Percentiles rank a stretch among this genome's conserved stretches.
phyloP scores from a whole-genome alignment of 1,140 invertebrate genomes.

The Euura saliciscinereae region DNA sequence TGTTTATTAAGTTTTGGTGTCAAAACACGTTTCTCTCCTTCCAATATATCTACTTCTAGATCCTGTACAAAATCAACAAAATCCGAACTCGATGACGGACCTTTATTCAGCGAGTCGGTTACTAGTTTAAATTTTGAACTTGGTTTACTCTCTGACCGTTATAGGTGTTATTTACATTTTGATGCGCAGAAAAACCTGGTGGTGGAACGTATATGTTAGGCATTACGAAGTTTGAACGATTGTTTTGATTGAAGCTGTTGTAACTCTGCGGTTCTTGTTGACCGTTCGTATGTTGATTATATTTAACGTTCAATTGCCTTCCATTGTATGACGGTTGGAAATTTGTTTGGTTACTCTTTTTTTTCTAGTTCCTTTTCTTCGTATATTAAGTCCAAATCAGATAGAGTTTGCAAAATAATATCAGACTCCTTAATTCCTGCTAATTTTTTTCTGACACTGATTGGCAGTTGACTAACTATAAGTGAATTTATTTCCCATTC shows the following conservation, averaged over 20 bases:
- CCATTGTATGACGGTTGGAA: neutral
- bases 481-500: neutral
- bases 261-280: neutral
- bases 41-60: conserved; percentile 2
- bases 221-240: neutral
- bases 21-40: neutral
- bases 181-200: neutral
- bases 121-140: neutral
- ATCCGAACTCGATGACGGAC: neutral
- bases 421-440: neutral
- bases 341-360: neutral
- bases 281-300: neutral
- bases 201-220: neutral
- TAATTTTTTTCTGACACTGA: neutral
- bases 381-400: neutral
- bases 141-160: neutral
- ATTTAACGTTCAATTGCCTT: neutral
- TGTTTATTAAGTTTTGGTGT: neutral
- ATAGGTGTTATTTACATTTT: neutral
- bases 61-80: neutral
- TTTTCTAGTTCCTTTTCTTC: conserved; percentile 7
- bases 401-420: conserved; percentile 2
- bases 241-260: neutral
- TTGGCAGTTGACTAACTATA: neutral
- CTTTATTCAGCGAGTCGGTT: neutral